Conservation (phyloP, 2,888 invertebrate species). For the Neocrepidodera transversa region DNA sequence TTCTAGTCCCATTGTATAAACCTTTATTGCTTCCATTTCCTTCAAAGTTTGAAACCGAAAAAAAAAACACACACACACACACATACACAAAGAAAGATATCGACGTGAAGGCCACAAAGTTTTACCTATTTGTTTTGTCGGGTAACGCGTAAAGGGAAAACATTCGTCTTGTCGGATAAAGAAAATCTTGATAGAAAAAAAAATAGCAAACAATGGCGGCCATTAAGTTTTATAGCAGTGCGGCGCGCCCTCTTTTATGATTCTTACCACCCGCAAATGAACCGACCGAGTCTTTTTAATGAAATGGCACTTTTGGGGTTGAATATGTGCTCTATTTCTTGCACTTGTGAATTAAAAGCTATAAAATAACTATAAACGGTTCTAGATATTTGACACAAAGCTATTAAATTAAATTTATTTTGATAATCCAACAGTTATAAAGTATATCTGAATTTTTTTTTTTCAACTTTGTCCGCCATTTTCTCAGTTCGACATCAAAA, state of each 20-base stretch:
- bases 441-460: no score
- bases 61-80: no score
- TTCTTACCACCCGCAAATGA: constrained; percentile 25
- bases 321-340: no score
- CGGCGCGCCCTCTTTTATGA: constrained; percentile 17
- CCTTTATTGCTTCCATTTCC: constrained; percentile 17
- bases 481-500: no score
- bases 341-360: no score
- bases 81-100: constrained; percentile 26
- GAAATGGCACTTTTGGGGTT: constrained; percentile 18
- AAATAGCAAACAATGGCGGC: constrained; percentile 25
- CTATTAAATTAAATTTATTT: no score
- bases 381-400: no score
- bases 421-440: no score
- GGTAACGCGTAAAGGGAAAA: constrained; percentile 14
- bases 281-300: constrained; percentile 19
- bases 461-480: no score
- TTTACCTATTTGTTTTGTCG: constrained; percentile 27
- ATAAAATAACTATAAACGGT: no score
- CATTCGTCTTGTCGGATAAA: constrained; percentile 25
- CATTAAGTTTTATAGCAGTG: constrained; percentile 25
- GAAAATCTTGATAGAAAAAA: constrained; percentile 30
- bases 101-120: constrained; percentile 19
- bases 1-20: constrained; percentile 25
- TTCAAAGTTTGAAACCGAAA: constrained; percentile 9